Conservation (phyloP, 2,113 vertebrate genomes). For the Chloropsis cyanopogon region DNA sequence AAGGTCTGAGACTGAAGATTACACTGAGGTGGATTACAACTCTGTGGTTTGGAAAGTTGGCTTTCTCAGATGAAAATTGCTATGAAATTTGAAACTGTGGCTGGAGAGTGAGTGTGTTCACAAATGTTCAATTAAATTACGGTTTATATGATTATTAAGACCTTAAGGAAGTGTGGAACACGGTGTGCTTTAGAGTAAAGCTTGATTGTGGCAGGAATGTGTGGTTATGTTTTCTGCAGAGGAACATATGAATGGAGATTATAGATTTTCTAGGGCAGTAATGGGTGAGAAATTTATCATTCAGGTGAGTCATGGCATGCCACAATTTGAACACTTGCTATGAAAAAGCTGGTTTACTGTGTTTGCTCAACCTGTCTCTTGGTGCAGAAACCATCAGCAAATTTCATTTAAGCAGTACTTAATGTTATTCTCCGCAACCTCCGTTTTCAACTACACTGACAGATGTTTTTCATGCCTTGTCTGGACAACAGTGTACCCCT, state of each 20-base stretch:
- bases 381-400: not conserved
- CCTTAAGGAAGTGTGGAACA: not conserved
- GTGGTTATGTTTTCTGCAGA: not conserved
- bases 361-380: not conserved
- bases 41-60: not conserved
- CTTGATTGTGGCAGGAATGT: not conserved
- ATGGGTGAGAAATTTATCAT: not conserved
- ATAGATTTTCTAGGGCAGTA: not conserved
- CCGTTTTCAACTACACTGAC: not conserved
- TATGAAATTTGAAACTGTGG: not conserved
- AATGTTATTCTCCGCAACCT: not conserved
- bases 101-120: not conserved
- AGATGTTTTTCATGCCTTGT: not conserved
- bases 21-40: not conserved
- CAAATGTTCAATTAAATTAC: not conserved
- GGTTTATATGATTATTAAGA: not conserved
- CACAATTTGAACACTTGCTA: not conserved
- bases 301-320: not conserved
- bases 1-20: not conserved
- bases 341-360: not conserved
- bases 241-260: not conserved
- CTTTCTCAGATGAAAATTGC: not conserved
- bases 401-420: not conserved
- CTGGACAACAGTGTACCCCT: rapidly evolving
- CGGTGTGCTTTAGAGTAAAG: not conserved